Percentiles rank a stretch among this genome's conserved stretches.
Conservation (phyloP, 2,888 invertebrate genomes). For the Drosophila kambysellisi region DNA sequence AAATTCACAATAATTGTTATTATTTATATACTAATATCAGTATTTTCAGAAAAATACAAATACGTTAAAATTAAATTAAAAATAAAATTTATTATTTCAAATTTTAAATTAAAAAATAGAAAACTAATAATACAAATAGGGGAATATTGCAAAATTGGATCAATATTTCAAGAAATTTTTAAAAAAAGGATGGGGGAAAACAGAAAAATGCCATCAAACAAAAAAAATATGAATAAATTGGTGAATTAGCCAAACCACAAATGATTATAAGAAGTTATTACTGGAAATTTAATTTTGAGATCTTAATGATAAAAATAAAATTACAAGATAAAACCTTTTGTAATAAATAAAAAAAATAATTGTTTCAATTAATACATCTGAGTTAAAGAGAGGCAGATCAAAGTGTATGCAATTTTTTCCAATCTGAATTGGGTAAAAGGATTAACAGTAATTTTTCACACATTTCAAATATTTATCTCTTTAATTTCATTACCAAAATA, state of each 20-base stretch:
- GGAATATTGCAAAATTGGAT: neutral
- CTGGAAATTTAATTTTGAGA: neutral
- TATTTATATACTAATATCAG: neutral
- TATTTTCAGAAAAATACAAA: neutral
- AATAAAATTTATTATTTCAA: neutral
- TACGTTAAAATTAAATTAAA: neutral
- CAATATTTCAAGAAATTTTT: neutral
- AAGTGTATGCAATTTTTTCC: neutral
- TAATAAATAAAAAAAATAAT: neutral
- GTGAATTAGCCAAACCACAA: neutral
- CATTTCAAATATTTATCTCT: neutral
- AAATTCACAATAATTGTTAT: neutral
- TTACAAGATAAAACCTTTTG: neutral
- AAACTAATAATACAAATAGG: neutral
- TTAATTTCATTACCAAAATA: too few species aligned
- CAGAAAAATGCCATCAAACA: neutral
- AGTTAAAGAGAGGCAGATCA: neutral
- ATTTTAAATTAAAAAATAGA: neutral
- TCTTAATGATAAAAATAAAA: too few species aligned
- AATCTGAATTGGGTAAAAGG: fast-evolving
- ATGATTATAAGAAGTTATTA: neutral
- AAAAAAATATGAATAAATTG: neutral
- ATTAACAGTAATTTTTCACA: neutral
- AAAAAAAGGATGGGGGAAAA: neutral
- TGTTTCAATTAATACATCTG: neutral